Base-by-base conservation (phyloP, 1,140 invertebrate species). In the Ylistrum balloti region DNA sequence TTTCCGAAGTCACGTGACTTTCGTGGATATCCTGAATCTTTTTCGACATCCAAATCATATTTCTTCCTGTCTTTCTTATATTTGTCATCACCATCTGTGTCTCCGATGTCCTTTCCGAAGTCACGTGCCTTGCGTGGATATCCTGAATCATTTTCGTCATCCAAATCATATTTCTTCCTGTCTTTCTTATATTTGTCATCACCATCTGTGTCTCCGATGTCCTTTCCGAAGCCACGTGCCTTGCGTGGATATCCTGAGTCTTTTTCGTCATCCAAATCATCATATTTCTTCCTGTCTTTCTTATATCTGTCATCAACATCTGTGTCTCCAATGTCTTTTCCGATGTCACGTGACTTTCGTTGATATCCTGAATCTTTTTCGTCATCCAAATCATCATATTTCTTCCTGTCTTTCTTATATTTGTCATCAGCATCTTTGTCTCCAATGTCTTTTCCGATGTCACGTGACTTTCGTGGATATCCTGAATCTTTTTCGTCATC, bases 401-500 rank as follows among this genome's bases (percentile, higher is more conserved):
- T 74, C 22, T 74, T 74, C 56, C 56, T 74, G 56, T 74, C 56
- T 28, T n/a, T 74, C 22, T 74, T 74, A n/a, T 74, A 74, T 74
- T 74, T 74, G 56, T 74, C 22, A 74, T 74, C 56, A n/a, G 7
- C 22, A 28, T 74, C 56, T 74, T 1, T 74, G 28, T 74, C 56
- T n/a, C 56, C 56, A 9, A 74, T 17, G 17, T 74, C 56, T 74
- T 74, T 74, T 17, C 5, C n/a, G 9, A 3, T 17, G 56, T n/a
- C 56, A 28, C 56, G 5, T 74, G 56, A 5, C 17, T 74, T 74
- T n/a, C 56, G 22, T 9, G 9, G 56, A 74, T 74, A 74, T 74
- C 56, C 56, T 0, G 22, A 74, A n/a, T 74, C n/a, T 9, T 74
- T 28, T 22, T 74, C n/a, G 56, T 74, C 56, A n/a, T 74, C 56